Evolutionary conservation across 2,797 vertebrate genomes (phyloP).

Genomic region (Myotis daubentonii): DNA sequence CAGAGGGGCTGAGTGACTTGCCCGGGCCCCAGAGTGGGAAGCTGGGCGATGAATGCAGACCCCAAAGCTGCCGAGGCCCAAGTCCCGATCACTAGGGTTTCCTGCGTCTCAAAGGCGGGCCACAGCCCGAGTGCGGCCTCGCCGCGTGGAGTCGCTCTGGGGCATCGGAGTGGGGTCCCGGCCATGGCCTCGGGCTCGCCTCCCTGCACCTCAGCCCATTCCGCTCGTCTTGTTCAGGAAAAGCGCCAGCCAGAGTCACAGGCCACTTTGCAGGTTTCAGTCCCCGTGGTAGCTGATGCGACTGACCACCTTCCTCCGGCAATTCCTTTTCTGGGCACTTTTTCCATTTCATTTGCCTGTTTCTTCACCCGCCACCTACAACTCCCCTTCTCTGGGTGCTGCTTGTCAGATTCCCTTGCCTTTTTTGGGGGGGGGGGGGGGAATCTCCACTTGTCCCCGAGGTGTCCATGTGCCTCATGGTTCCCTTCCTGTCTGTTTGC

Average conservation of each 20-base stretch:
- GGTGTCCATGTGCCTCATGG: background rate
- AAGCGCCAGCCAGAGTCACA: background rate
- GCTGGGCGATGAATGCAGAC: background rate
- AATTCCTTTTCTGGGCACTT: background rate
- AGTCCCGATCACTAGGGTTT: background rate
- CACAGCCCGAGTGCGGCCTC: background rate
- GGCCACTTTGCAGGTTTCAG: background rate
- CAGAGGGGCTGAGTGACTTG: background rate
- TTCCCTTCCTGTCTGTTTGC: background rate
- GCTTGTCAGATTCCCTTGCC: background rate
- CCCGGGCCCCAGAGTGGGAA: background rate
- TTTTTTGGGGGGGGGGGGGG: too few species aligned
- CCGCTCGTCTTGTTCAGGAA: background rate
- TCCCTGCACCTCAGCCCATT: background rate
- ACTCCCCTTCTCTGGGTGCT: background rate
- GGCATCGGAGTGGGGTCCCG: background rate
- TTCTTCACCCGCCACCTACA: background rate
- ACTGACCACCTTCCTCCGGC: background rate
- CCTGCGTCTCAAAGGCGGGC: background rate
- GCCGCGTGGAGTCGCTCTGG: background rate
- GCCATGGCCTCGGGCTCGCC: background rate
- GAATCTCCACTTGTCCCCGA: background rate
- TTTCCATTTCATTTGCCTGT: background rate
- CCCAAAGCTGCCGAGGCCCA: background rate
- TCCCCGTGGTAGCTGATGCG: background rate